Evolutionary conservation across 1,140 invertebrate genomes (phyloP), one percentile per base, ranked within the genome.

Genomic region (Trachymyrmex cornetzi): DNA sequence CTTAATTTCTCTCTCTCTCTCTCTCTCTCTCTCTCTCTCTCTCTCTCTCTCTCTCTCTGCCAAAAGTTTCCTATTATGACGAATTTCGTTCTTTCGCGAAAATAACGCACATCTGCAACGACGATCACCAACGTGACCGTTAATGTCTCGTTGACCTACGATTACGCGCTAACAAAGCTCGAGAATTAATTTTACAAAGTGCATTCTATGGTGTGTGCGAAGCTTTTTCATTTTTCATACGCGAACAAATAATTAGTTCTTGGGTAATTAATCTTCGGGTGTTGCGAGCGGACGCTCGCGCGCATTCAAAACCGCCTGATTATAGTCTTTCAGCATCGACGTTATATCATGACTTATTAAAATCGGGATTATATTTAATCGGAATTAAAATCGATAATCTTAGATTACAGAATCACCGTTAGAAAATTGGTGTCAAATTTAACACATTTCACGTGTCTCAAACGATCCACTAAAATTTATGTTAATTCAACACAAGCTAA

Each of bases 111-210:
- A 12, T 55, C 55, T 53, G 63, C 48, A 59, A 34, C 11, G 44
- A 19, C n/a, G 7, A 6, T 38, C 30, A 34, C 7, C 5, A 22
- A 67, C 61, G 66, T 57, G 22, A 22, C 34, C 24, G 80, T 61
- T 84, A 84, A 82, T 69, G 80, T 74, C 24, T 12, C 55, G 80
- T 84, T 75, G 80, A 84, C 27, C 27, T 55, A 55, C 80, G 80
- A 75, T 84, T 84, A 84, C 57, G 55, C 57, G 80, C 69, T 74
- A 84, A 84, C 80, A 75, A 84, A 84, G 69, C 80, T 59, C 69
- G 69, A 48, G 55, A 16, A 84, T 84, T 84, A 84, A 84, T 84
- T 84, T 75, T 64, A 57, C 69, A 84, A 84, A 84, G 69, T 84
- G 55, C 55, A 50, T 57, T 61, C 55, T 55, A 24, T 38, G 22